Percentiles rank a stretch among this genome's conserved stretches.
These are phyloP conservation scores for Andricus grossulariae DNA, from an alignment of 1,140 invertebrate species.

Conservation along the genomic window DNA sequence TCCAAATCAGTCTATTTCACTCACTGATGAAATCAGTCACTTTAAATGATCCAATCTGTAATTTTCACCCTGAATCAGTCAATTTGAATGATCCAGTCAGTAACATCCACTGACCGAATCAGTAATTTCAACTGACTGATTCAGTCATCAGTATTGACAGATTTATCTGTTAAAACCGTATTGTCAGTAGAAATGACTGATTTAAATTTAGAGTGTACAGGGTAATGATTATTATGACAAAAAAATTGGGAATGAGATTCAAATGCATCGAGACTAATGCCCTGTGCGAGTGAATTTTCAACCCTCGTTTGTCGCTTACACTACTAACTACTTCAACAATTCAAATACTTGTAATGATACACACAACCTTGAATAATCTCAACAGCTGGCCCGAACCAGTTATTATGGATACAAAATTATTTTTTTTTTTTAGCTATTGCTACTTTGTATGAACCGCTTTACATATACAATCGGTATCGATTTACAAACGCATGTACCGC, in stretches of 20 bases:
- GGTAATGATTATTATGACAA: slow-evolving; percentile 38
- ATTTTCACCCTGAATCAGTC: too few species aligned
- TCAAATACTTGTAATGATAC: slow-evolving; percentile 75
- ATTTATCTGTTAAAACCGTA: too few species aligned
- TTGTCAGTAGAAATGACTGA: too few species aligned
- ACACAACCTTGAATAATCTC: slow-evolving; percentile 77
- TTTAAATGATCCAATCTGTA: too few species aligned
- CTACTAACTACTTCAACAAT: slow-evolving; percentile 74
- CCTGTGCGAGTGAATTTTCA: slow-evolving; percentile 26
- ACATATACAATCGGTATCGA: background rate
- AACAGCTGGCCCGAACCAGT: slow-evolving; percentile 72
- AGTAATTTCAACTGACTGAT: too few species aligned
- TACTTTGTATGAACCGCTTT: slow-evolving; percentile 44
- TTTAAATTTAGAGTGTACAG: slow-evolving; percentile 34
- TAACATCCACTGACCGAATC: too few species aligned
- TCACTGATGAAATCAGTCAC: too few species aligned
- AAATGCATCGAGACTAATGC: slow-evolving; percentile 17
- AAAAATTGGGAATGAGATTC: slow-evolving; percentile 47
- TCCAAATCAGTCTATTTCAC: too few species aligned
- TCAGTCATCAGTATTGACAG: too few species aligned
- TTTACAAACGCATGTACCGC: slow-evolving; percentile 31
- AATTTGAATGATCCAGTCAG: too few species aligned
- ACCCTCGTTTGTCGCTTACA: slow-evolving; percentile 44
- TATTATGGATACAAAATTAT: slow-evolving; percentile 68
- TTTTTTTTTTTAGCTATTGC: slow-evolving; percentile 48